Evolutionary conservation across 2,797 vertebrate genomes (phyloP).

Genomic region (Gymnopithys bicolor): DNA sequence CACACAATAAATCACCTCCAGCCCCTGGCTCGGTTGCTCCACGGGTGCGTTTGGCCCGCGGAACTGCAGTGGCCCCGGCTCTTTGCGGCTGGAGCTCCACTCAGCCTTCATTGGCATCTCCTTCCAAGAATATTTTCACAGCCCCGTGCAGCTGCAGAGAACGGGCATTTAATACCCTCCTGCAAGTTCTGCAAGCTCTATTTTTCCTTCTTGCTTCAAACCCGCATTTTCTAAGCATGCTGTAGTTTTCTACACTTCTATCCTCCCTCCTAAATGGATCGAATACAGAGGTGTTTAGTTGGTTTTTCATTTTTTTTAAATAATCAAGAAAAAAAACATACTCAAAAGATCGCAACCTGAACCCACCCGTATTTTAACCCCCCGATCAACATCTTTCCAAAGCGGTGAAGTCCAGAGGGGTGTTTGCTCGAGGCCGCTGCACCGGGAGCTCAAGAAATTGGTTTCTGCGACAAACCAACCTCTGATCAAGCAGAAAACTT

Average conservation of each 20-base stretch:
- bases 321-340: background rate
- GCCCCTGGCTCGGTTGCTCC: background rate
- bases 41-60: background rate
- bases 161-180: fast-evolving
- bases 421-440: background rate
- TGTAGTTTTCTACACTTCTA: fast-evolving
- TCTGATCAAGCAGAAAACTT: background rate
- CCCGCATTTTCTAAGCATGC: fast-evolving
- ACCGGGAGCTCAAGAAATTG: background rate
- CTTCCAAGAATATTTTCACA: fast-evolving
- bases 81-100: background rate
- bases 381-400: background rate
- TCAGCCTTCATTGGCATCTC: fast-evolving
- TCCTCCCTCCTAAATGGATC: fast-evolving
- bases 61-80: background rate
- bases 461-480: background rate
- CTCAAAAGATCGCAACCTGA: background rate
- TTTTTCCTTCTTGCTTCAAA: background rate
- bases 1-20: background rate
- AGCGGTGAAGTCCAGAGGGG: background rate
- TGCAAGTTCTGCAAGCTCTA: fast-evolving
- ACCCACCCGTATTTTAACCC: background rate
- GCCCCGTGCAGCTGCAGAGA: fast-evolving
- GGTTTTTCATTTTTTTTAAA: background rate
- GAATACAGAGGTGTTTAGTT: fast-evolving